phyloP scores from a whole-genome alignment of 1,140 invertebrate species.

The Megathymus violae region DNA sequence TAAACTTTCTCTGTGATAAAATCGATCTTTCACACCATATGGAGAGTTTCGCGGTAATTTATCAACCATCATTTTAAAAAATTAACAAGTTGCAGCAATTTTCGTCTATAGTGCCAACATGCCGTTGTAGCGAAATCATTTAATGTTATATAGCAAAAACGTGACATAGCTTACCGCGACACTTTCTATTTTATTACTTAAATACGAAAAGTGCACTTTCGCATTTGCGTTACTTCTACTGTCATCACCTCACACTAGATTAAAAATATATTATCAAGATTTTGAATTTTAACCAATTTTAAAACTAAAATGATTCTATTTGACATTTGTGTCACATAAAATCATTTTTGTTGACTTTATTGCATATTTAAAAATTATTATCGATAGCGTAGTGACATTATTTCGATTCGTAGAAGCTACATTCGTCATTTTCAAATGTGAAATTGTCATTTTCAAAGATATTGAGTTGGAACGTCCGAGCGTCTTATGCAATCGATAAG shows the following conservation, averaged over 20 bases:
- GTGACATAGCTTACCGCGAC: no score
- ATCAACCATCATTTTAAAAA: slow-evolving; percentile 23
- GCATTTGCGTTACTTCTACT: slow-evolving; percentile 56
- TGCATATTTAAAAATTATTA: slow-evolving; percentile 69
- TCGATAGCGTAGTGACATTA: slow-evolving; percentile 71
- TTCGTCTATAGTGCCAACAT: slow-evolving; percentile 34
- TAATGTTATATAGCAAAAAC: no score
- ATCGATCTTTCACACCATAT: slow-evolving; percentile 50
- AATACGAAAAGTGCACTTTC: slow-evolving; percentile 60
- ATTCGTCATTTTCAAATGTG: slow-evolving; percentile 76
- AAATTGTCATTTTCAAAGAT: slow-evolving; percentile 62
- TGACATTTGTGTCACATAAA: slow-evolving; percentile 50
- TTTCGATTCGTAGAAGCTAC: slow-evolving; percentile 75
- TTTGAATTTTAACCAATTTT: slow-evolving; percentile 66
- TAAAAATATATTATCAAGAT: slow-evolving; percentile 55
- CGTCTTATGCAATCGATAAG: slow-evolving; percentile 31
- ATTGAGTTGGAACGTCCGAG: slow-evolving; percentile 38
- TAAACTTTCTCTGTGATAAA: slow-evolving; percentile 67
- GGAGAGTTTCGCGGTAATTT: slow-evolving; percentile 47
- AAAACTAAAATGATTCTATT: slow-evolving; percentile 44
- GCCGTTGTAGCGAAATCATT: no score
- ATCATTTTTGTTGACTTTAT: slow-evolving; percentile 66
- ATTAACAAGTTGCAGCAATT: slow-evolving; percentile 22
- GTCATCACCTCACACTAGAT: slow-evolving; percentile 62
- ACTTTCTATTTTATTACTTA: slow-evolving; percentile 4